Conservation (phyloP, 1,140 invertebrate species). For the Triops cancriformis region DNA sequence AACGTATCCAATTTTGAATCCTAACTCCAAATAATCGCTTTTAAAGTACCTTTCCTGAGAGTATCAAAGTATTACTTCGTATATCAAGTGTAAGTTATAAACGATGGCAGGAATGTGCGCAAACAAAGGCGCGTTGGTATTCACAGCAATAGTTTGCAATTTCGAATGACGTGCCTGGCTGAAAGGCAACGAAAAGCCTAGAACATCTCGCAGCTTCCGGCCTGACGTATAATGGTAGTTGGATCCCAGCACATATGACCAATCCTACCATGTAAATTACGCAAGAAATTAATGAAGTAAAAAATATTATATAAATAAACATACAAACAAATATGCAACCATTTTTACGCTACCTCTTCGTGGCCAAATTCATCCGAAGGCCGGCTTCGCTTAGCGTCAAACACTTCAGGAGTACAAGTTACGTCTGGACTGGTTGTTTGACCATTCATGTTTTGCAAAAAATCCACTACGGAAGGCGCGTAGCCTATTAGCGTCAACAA, state of each 20-base stretch:
- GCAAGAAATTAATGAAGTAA: constrained; percentile 6
- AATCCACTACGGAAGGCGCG: constrained; percentile 16
- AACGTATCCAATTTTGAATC: constrained; percentile 75
- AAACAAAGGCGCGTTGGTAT: constrained; percentile 59
- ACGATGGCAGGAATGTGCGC: constrained; percentile 62
- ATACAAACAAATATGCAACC: constrained; percentile 40
- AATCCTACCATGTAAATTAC: constrained; percentile 50
- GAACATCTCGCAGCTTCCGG: constrained; percentile 25
- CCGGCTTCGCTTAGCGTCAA: constrained; percentile 49
- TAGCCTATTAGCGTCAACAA: constrained; percentile 31
- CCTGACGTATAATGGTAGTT: constrained; percentile 41
- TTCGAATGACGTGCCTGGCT: background rate
- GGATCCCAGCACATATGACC: constrained; percentile 60
- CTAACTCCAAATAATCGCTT: constrained; percentile 31
- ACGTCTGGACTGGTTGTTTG: background rate
- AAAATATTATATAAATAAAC: background rate
- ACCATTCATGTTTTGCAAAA: constrained; percentile 1
- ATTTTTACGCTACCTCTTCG: constrained; percentile 42
- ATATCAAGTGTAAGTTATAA: constrained; percentile 74
- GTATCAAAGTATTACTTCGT: constrained; percentile 54
- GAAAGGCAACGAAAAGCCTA: constrained; percentile 35
- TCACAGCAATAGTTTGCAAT: constrained; percentile 45
- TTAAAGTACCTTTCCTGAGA: background rate
- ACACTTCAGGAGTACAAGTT: constrained; percentile 30
- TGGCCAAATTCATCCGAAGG: constrained; percentile 45